Evolutionary conservation across 2,888 invertebrate genomes (phyloP).

Genomic region (Phorcus lineatus): DNA sequence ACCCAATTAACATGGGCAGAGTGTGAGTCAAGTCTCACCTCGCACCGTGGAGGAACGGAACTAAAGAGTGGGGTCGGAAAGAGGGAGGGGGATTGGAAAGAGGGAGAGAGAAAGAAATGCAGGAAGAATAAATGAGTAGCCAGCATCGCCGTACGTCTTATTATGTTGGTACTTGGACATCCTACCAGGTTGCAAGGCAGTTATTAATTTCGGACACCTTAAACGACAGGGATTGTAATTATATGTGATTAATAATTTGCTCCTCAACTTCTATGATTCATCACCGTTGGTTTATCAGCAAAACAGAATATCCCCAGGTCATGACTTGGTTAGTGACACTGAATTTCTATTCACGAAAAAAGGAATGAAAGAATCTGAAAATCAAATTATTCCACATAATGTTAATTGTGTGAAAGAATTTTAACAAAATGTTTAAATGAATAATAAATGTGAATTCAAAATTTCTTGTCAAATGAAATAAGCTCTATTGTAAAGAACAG

Average conservation of each 20-base stretch:
- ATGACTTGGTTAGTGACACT: too few species aligned
- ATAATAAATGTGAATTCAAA: too few species aligned
- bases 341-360: too few species aligned
- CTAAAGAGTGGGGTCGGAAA: background rate
- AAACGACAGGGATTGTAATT: background rate
- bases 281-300: background rate
- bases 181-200: background rate
- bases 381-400: too few species aligned
- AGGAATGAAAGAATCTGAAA: too few species aligned
- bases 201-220: background rate
- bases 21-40: constrained; percentile 17
- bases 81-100: background rate
- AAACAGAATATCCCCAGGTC: too few species aligned
- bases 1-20: background rate
- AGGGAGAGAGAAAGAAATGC: background rate
- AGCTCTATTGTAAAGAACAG: too few species aligned
- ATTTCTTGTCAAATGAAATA: too few species aligned
- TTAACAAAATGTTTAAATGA: too few species aligned
- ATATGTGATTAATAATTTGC: background rate
- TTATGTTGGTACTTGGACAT: background rate
- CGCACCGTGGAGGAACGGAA: background rate
- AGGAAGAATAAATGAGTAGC: background rate
- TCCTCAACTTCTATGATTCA: background rate
- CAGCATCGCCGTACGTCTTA: background rate
- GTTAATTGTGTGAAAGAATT: too few species aligned